Percentiles rank a stretch among this genome's conserved stretches.
Evolutionary conservation across 2,888 invertebrate species (phyloP).

Genomic region (Stenodema calcarata): DNA sequence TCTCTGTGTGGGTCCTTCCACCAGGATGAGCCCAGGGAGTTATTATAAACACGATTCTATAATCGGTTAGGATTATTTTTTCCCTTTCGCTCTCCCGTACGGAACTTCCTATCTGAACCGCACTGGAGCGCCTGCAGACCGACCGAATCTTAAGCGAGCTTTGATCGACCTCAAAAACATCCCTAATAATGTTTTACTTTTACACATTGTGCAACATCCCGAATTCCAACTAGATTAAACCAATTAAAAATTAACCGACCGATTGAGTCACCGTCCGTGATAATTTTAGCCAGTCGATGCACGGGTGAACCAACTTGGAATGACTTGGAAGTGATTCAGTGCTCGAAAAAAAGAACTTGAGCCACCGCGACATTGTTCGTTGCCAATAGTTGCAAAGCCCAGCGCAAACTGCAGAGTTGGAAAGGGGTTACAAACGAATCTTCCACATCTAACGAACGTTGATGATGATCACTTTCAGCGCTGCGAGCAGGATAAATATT

Average conservation of each 20-base stretch:
- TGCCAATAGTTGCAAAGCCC: background rate
- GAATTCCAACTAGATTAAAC: background rate
- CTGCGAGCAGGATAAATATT: too few species aligned
- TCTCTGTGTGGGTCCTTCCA: background rate
- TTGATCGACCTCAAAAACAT: too few species aligned
- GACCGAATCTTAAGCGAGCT: too few species aligned
- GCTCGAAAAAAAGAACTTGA: background rate
- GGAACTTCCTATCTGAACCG: background rate
- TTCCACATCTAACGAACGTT: too few species aligned
- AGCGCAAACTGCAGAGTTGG: background rate
- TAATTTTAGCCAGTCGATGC: background rate
- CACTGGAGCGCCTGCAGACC: too few species aligned
- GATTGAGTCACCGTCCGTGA: background rate
- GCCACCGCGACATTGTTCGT: background rate
- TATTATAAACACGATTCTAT: background rate
- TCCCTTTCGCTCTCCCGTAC: background rate
- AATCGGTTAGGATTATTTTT: background rate
- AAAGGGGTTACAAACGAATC: too few species aligned
- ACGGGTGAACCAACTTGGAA: background rate
- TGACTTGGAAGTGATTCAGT: background rate
- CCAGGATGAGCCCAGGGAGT: background rate
- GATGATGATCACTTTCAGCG: too few species aligned
- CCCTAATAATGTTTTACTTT: too few species aligned
- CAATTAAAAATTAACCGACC: background rate
- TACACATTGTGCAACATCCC: too few species aligned